phyloP scores from a whole-genome alignment of 2,113 vertebrate species.

The Coturnix japonica region DNA sequence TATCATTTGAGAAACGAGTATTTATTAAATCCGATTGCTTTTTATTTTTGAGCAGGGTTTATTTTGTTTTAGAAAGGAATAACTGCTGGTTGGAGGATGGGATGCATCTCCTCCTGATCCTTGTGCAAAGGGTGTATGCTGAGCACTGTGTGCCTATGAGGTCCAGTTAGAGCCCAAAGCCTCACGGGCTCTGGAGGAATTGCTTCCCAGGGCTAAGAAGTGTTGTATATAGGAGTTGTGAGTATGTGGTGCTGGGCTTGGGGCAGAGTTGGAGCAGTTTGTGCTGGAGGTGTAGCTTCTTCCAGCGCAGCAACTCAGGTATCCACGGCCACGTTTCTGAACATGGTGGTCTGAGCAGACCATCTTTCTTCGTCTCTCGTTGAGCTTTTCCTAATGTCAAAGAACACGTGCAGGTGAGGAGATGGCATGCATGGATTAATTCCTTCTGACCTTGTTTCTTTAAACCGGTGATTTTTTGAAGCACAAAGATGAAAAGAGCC shows the following conservation, averaged over 20 bases:
- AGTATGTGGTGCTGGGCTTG: neutral
- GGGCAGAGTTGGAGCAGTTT: neutral
- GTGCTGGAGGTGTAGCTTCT: neutral
- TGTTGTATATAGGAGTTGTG: neutral
- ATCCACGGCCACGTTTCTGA: rapidly evolving
- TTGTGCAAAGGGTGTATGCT: neutral
- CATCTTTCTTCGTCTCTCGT: neutral
- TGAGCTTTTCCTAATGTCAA: neutral
- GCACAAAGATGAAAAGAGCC: neutral
- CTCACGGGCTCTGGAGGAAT: neutral
- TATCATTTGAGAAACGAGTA: constrained; percentile 34
- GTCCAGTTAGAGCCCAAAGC: neutral
- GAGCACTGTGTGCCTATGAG: neutral
- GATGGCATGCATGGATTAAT: rapidly evolving
- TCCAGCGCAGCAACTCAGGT: neutral
- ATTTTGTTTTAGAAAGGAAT: neutral
- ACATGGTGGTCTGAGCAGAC: no score
- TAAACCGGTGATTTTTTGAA: neutral
- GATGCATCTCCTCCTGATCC: neutral
- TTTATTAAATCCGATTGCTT: constrained; percentile 42
- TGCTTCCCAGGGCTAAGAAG: neutral
- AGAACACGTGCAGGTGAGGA: neutral
- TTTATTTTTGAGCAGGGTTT: neutral
- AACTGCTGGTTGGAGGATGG: neutral
- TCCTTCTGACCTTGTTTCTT: neutral